Conservation (phyloP, 2,113 vertebrate genomes). For the Datnioides undecimradiatus region DNA sequence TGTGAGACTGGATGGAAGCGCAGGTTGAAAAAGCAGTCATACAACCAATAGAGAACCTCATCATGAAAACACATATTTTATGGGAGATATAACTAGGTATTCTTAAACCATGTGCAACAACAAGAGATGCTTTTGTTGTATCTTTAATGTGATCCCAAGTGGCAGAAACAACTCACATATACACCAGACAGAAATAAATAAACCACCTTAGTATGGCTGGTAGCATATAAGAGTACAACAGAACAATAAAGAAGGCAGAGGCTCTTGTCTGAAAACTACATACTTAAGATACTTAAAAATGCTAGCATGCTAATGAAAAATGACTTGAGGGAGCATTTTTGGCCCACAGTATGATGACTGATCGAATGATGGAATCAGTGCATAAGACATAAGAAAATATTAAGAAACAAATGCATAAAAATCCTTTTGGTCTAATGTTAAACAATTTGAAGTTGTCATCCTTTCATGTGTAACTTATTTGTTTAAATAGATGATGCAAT, state of each 20-base stretch:
- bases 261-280: neutral
- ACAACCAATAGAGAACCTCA: neutral
- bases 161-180: neutral
- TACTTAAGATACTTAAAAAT: neutral
- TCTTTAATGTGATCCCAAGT: neutral
- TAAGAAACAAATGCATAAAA: neutral
- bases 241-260: neutral
- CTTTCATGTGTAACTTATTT: neutral
- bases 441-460: neutral
- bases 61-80: neutral
- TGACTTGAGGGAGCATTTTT: neutral
- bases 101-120: neutral
- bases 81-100: neutral
- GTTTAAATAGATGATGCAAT: neutral
- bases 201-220: neutral
- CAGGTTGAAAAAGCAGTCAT: neutral
- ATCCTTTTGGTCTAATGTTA: neutral
- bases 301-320: neutral
- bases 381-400: neutral
- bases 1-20: neutral
- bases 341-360: neutral
- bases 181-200: constrained; percentile 1
- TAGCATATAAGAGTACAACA: neutral
- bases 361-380: neutral
- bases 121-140: neutral